Evolutionary conservation across 2,888 invertebrate genomes (phyloP).

Genomic region (Parnassius mnemosyne): DNA sequence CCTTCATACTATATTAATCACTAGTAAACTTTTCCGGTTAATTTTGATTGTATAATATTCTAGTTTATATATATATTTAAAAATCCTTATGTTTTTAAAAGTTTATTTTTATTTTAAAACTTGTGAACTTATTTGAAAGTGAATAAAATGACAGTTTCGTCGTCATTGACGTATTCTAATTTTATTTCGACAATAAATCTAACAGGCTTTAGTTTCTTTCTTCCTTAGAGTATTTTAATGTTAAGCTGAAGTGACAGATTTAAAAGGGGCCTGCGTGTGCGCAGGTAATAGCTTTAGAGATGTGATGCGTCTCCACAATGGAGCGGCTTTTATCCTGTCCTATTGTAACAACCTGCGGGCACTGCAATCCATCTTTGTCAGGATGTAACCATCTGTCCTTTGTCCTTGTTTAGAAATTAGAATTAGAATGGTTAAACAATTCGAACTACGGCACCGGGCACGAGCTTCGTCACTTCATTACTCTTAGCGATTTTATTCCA

Average conservation of each 20-base stretch:
- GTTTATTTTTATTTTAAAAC: too few species aligned
- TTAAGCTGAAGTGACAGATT: slow-evolving; percentile 63
- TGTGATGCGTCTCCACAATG: slow-evolving; percentile 51
- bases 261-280: slow-evolving; percentile 56
- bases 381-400: slow-evolving; percentile 56
- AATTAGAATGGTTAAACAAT: slow-evolving; percentile 61
- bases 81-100: too few species aligned
- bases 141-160: slow-evolving; percentile 1
- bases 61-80: too few species aligned
- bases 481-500: not conserved
- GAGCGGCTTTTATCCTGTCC: slow-evolving; percentile 49
- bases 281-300: slow-evolving; percentile 65
- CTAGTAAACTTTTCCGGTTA: too few species aligned
- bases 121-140: too few species aligned
- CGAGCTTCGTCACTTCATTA: slow-evolving; percentile 21
- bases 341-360: slow-evolving; percentile 56
- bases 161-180: not conserved
- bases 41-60: too few species aligned
- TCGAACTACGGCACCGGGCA: slow-evolving; percentile 39
- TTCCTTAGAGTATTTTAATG: slow-evolving; percentile 34
- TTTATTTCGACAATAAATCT: slow-evolving; percentile 22
- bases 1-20: too few species aligned
- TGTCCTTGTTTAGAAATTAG: slow-evolving; percentile 74
- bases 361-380: slow-evolving; percentile 71
- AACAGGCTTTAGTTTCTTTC: slow-evolving; percentile 32